Evolutionary conservation across 1,140 invertebrate species (phyloP), one percentile per base, ranked within the genome.

Genomic region (Brachionus koreanus): DNA sequence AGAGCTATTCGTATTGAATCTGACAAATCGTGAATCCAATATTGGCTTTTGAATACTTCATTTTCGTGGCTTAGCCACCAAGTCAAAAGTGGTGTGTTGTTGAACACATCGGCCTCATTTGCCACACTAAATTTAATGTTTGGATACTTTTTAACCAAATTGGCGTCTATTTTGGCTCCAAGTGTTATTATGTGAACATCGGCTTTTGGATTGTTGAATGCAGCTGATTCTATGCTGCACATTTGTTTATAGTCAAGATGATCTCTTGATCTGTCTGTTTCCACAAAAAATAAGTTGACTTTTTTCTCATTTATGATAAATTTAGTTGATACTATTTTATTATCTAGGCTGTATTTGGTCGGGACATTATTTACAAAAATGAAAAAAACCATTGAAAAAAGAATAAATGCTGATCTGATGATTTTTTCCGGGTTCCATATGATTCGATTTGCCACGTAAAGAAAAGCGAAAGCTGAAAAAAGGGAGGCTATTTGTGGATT

Each of bases 11-110:
- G 39, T 9, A 74, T 46, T n/a, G 69, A 10, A 74, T 74, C 69
- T 23, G 69, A 74, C 25, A 74, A 10, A 33, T 74, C 39, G 12
- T 74, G 69, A 6, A 74, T 46, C n/a, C n/a, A 74, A 74, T 25
- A 74, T 29, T 74, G 16, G 25, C 69, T 74, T 19, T 74, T 46
- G 12, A 46, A 49, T 12, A 74, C 7, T 4, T 46, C 39, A n/a
- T 46, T 46, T 25, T 74, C 43, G 5, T 74, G 19, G 10, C 39
- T 46, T 39, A 37, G 37, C 39, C 39, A 74, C 69, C 69, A 74
- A 9, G 39, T 25, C 19, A 46, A 42, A 0, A 74, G 25, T 4
- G 39, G 39, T 74, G 69, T 74, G 2, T 25, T 25, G 19, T 74
- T 46, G n/a, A 46, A 74, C 4, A 74, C 43, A 25, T 43, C 39